These are phyloP conservation scores for Eumaeus atala DNA, from an alignment of 1,140 invertebrate genomes.

Conservation along the genomic window DNA sequence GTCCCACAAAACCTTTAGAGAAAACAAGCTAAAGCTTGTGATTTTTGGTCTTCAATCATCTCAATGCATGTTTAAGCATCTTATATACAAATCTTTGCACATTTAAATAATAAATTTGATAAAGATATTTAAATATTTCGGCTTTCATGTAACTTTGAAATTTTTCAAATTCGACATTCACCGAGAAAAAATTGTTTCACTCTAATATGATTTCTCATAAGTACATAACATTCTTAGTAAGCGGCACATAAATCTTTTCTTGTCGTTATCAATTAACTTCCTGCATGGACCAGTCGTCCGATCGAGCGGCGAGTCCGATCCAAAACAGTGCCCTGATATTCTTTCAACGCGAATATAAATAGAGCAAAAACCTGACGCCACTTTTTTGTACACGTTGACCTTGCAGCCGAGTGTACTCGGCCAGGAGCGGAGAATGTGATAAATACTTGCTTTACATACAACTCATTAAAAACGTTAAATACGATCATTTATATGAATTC, in stretches of 20 bases:
- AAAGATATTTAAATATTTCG: too few relatives aligned
- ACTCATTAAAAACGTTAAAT: conserved; percentile 39
- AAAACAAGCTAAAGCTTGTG: too few relatives aligned
- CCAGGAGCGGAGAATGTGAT: conserved; percentile 61
- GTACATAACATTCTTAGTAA: conserved; percentile 24
- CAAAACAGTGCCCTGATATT: conserved; percentile 66
- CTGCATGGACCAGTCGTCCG: conserved; percentile 58
- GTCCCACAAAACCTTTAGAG: too few relatives aligned
- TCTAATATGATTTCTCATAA: too few relatives aligned
- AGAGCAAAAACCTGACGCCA: conserved; percentile 59
- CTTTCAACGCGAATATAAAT: conserved; percentile 64
- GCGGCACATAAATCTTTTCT: conserved; percentile 67
- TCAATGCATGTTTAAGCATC: too few relatives aligned
- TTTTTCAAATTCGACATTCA: too few relatives aligned
- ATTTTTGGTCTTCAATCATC: too few relatives aligned
- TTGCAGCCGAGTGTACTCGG: conserved; percentile 63
- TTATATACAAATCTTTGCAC: too few relatives aligned
- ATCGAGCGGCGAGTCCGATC: conserved; percentile 37
- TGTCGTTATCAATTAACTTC: conserved; percentile 63
- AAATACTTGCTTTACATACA: conserved; percentile 52
- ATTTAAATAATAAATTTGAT: too few relatives aligned
- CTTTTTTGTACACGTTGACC: conserved; percentile 64
- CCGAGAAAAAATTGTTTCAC: too few relatives aligned
- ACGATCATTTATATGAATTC: conserved; percentile 46
- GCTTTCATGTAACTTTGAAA: too few relatives aligned